Percentiles rank a stretch among this genome's conserved stretches.
These are phyloP conservation scores for Eupeodes luniger DNA, from an alignment of 2,888 invertebrate genomes.

Conservation along the genomic window DNA sequence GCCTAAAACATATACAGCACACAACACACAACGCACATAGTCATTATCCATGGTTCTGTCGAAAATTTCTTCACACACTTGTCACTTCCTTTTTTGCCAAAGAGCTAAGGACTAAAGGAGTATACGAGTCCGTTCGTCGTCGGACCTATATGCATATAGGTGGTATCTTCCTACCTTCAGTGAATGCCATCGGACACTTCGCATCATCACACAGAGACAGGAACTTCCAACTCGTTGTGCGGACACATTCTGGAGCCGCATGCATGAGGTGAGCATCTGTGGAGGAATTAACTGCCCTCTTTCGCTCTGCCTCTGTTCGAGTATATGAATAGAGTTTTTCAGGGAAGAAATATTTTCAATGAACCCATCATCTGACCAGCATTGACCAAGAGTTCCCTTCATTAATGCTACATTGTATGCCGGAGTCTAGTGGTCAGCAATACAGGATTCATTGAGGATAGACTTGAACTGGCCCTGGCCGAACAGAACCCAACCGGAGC, in stretches of 20 bases:
- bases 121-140: neutral
- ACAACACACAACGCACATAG: constrained; percentile 35
- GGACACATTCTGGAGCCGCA: constrained; percentile 46
- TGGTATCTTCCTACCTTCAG: constrained; percentile 2
- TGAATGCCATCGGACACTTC: constrained; percentile 57
- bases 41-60: constrained; percentile 54
- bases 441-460: constrained; percentile 44
- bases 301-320: neutral
- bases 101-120: constrained; percentile 28
- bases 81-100: constrained; percentile 49
- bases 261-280: constrained; percentile 47
- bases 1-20: neutral
- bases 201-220: constrained; percentile 43
- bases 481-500: too few relatives aligned
- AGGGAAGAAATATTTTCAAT: constrained; percentile 49
- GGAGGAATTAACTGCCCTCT: constrained; percentile 23
- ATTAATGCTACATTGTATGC: constrained; percentile 73
- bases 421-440: constrained; percentile 65
- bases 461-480: constrained; percentile 15
- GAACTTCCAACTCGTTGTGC: constrained; percentile 22
- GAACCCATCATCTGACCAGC: constrained; percentile 71
- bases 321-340: constrained; percentile 33
- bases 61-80: constrained; percentile 64
- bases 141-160: too few relatives aligned
- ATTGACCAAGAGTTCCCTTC: constrained; percentile 71